Evolutionary conservation across 2,888 invertebrate genomes (phyloP).

Genomic region (Hydrotaea cyrtoneurina): DNA sequence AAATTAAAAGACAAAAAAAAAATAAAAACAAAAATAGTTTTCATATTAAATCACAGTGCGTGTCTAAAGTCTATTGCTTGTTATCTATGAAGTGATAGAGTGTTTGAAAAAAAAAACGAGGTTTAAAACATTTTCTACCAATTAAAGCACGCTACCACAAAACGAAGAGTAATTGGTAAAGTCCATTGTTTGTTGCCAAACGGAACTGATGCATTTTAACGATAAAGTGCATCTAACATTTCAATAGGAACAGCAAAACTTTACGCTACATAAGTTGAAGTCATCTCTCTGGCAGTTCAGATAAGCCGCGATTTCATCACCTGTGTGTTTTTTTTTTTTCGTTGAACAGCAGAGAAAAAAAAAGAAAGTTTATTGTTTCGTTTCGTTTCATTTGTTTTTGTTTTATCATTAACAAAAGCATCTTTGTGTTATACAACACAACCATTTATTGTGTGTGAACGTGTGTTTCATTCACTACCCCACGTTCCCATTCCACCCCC

Average conservation of each 20-base stretch:
- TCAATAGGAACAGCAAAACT: neutral
- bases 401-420: conserved; percentile 8
- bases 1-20: neutral
- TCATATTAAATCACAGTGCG: neutral
- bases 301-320: conserved; percentile 13
- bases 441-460: neutral
- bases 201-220: conserved; percentile 17
- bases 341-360: neutral
- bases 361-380: conserved; percentile 26
- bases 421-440: conserved; percentile 22
- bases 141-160: neutral
- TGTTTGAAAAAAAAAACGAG: neutral
- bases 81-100: neutral
- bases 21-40: conserved; percentile 10
- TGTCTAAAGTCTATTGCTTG: neutral
- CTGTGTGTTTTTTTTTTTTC: neutral
- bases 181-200: neutral
- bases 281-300: neutral
- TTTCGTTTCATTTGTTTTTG: no score
- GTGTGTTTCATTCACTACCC: neutral
- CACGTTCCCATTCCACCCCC: neutral
- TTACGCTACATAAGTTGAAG: neutral
- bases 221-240: conserved; percentile 5
- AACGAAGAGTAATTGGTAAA: neutral
- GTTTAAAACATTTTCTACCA: no score